These are phyloP conservation scores for Parthenolecanium corni DNA, from an alignment of 2,888 invertebrate genomes.

Conservation along the genomic window DNA sequence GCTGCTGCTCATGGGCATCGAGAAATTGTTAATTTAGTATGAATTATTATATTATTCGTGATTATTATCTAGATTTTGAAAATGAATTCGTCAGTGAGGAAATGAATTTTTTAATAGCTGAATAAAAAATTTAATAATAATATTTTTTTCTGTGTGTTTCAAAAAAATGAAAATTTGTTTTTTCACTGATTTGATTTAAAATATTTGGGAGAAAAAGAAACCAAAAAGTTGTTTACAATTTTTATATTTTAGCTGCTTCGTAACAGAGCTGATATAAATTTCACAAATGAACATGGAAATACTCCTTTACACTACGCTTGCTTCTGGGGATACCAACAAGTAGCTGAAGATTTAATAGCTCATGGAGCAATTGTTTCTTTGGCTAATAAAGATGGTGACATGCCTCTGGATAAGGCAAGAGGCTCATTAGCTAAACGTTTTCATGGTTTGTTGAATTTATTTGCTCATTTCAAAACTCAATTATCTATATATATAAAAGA, in stretches of 20 bases:
- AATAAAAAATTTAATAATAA: too few species aligned
- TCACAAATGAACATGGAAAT: constrained; percentile 97
- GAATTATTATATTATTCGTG: constrained; percentile 33
- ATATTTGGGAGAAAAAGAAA: too few species aligned
- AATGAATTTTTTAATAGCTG: too few species aligned
- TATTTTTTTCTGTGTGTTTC: too few species aligned
- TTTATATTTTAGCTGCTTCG: constrained; percentile 56
- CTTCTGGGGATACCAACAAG: constrained; percentile 90
- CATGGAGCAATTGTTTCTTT: constrained; percentile 84
- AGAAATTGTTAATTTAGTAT: constrained; percentile 81
- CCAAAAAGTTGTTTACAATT: too few species aligned
- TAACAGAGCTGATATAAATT: constrained; percentile 89
- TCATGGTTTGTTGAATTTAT: constrained; percentile 42
- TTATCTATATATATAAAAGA: too few species aligned
- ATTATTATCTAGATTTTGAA: constrained; percentile 35
- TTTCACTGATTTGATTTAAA: not conserved
- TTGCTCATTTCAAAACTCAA: too few species aligned
- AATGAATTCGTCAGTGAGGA: too few species aligned
- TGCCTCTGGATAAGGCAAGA: constrained; percentile 85
- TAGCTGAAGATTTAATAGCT: constrained; percentile 86
- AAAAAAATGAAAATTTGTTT: too few species aligned
- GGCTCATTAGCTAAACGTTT: constrained; percentile 68
- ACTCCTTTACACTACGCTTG: constrained; percentile 97
- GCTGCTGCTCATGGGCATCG: constrained; percentile 94
- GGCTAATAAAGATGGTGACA: constrained; percentile 92